These are phyloP conservation scores for Macrosteles quadrilineatus DNA, from an alignment of 1,140 invertebrate species.

Conservation along the genomic window DNA sequence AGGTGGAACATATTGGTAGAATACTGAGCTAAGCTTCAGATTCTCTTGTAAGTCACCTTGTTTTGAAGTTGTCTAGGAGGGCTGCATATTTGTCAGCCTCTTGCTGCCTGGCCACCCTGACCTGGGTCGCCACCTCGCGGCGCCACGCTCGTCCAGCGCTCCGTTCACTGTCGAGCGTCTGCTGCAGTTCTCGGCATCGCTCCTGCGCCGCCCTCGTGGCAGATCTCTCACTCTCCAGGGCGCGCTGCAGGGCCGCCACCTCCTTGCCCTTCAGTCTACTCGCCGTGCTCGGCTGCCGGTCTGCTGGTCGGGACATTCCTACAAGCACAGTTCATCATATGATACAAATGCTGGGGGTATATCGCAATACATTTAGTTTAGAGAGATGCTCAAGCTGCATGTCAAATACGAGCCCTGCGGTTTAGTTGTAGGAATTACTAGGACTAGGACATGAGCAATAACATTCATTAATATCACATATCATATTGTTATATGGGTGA, in stretches of 20 bases:
- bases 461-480: too few species aligned
- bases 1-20: too few species aligned
- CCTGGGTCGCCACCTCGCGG: conserved; percentile 5
- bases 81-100: conserved; percentile 16
- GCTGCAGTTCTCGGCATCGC: background rate
- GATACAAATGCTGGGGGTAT: too few species aligned
- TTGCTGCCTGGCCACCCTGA: conserved; percentile 5
- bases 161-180: conserved; percentile 31
- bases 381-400: too few species aligned
- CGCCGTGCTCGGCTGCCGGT: conserved; percentile 30
- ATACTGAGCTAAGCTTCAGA: too few species aligned
- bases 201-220: conserved; percentile 20
- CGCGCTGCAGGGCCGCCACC: conserved; percentile 23
- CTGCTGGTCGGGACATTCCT: conserved; percentile 18
- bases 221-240: conserved; percentile 24
- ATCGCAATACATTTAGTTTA: too few species aligned
- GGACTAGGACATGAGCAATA: too few species aligned
- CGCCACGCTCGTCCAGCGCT: conserved; percentile 22
- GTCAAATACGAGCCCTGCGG: too few species aligned
- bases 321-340: too few species aligned
- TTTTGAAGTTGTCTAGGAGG: conserved; percentile 24
- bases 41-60: too few species aligned
- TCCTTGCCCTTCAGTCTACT: conserved; percentile 30
- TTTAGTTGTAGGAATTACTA: too few species aligned
- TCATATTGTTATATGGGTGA: too few species aligned